Base-by-base conservation (phyloP, 1,140 invertebrate genomes). In the Hirudo medicinalis region DNA sequence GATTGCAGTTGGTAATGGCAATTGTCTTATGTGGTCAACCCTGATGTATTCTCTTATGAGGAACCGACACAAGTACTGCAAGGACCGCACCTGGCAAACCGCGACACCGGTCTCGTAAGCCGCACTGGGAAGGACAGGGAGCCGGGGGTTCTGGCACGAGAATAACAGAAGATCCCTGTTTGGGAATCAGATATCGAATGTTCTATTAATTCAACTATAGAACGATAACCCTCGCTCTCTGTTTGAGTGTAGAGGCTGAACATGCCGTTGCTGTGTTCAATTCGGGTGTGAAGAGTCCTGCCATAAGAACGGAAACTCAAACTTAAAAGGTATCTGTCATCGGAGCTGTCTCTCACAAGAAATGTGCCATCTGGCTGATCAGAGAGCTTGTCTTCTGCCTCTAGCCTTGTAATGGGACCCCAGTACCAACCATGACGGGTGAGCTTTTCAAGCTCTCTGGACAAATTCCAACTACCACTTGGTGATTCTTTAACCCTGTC, bases 1-100 rank as follows among this genome's bases (percentile, higher is more conserved):
- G 71, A 90, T 84, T 74, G 84, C 84, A 71, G 83, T 84, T 72
- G 89, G 89, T 75, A 90, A 82, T 75, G 88, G 88, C 76, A 90
- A 79, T 74, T 87, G 85, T 74, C 87, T 84, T 77, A 90, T 88
- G 77, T 90, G 87, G 77, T 89, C 88, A 73, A 87, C 80, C 74
- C 87, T 82, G 71, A 86, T 87, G 80, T 87, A 86, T 75, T 89
- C 87, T 76, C 89, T 82, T 72, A 91, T 89, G 25, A 89, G 87
- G 82, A 90, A 89, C 69, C 89, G 83, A 77, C 89, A 90, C 27
- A 91, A 81, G 80, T 89, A 88, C 78, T 89, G 87, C 72, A 91
- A 80, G 69, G 87, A 87, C 73, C 87, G 84, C 67, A 90, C 87
- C 80, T 89, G 85, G 85, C 87, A 76, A 89, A 90, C 71, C 89